Base-by-base conservation (phyloP, 2,797 vertebrate species). In the Kryptolebias ocellatus region DNA sequence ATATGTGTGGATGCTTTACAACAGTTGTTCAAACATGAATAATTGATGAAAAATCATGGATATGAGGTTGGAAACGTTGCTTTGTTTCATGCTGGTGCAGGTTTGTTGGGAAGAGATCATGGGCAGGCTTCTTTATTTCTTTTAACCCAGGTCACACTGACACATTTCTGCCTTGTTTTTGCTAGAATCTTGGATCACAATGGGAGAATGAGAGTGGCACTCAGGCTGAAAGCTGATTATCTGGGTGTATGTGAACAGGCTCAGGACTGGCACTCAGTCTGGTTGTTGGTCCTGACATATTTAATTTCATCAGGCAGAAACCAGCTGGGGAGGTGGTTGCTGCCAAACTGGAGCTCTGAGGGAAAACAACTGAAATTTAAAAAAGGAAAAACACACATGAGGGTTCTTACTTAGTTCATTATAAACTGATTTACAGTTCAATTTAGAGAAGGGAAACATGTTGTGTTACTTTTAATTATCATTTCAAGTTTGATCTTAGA, bases 11-110 rank as follows among this genome's bases (percentile, higher is more conserved):
- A 60, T 58, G 28, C 63, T 69, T 50, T 51, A 47, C 71, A 67
- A 39, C 63, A 76, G 73, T 42, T 72, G 74, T 67, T 72, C 1
- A 53, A 29, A 68, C 55, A 87, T 83, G 72, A 86, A 83, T 83
- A 78, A 84, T 85, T 76, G 58, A 89, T 83, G 62, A 58, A 42
- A 17, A 49, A 58, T 80, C 64, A 51, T 71, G 71, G 67, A 70
- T 57, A 72, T 52, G 64, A 73, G 60, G 39, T 67, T 5, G 45
- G 64, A 59, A 59, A 65, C 28, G n/a, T 60, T 72, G 11, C 65
- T 42, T 42, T 14, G 39, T 42, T 42, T 42, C 14, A 11, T 12
- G 39, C 39, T 42, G 9, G 10, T 42, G 39, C 11, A 42, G 39
- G 39, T 42, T 42, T 12, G 11, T 14, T 42, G 39, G 11, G 39